Evolutionary conservation across 2,888 invertebrate genomes (phyloP).

Genomic region (Polyommatus iphigenia): DNA sequence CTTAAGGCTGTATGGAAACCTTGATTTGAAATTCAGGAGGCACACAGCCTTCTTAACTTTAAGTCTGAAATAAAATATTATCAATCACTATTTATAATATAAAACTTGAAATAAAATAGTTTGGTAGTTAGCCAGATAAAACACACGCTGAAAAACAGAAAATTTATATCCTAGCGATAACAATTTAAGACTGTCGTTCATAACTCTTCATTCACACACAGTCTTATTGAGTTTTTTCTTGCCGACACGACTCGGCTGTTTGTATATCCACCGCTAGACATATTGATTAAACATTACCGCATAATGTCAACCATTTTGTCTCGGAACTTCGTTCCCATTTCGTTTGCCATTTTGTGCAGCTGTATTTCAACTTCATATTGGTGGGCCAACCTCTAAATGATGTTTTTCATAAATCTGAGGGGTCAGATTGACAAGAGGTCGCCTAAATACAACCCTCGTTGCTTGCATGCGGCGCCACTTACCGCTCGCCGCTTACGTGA

Average conservation of each 20-base stretch:
- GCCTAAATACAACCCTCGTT: constrained; percentile 21
- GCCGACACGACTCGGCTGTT: constrained; percentile 33
- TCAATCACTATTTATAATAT: no score
- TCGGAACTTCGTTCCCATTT: constrained; percentile 49
- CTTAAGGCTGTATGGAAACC: neutral
- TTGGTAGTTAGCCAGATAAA: neutral
- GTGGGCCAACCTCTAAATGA: neutral
- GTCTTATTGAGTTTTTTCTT: constrained; percentile 31
- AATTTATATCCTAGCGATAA: neutral
- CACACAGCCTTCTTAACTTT: no score
- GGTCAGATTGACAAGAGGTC: neutral
- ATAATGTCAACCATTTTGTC: constrained; percentile 68
- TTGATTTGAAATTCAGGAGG: no score
- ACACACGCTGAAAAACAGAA: neutral
- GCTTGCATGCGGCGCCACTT: constrained; percentile 42
- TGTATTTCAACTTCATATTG: neutral
- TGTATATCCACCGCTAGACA: constrained; percentile 44
- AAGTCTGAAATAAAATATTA: no score
- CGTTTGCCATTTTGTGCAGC: constrained; percentile 58
- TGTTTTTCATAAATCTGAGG: neutral
- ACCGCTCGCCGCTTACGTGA: constrained; percentile 40
- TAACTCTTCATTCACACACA: neutral
- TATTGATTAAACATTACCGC: constrained; percentile 67
- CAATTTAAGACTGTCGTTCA: neutral
- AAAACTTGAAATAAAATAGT: neutral